Base-by-base conservation (phyloP, 2,888 invertebrate species). In the Drosophila bunnanda region DNA sequence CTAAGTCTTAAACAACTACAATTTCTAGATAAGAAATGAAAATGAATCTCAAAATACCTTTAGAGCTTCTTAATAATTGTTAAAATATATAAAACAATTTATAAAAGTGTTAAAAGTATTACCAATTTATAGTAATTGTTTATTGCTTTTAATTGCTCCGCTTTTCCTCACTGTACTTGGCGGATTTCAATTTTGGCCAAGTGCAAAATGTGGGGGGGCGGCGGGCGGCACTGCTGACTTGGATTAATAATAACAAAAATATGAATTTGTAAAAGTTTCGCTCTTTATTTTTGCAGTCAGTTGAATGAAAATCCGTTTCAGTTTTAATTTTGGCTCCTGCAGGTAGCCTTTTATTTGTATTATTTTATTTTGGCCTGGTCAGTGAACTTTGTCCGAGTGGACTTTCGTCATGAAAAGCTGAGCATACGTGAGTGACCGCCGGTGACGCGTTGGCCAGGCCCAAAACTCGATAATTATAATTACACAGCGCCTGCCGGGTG, bases 371-470 rank as follows among this genome's bases (percentile, higher is more conserved):
- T 48, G 75, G 69, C 44, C 41, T 62, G 83, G 83, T 89, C 88
- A 74, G 52, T 88, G 85, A 86, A 87, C 85, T 89, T 89, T 87
- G 82, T 84, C 88, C 89, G 88, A 89, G 66, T 84, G 89, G 89
- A 87, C 89, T 87, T 88, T 84, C 85, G 85, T 89, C 85, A 89
- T 55, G 76, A 82, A 89, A 78, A 82, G 76, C 80, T 82, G 76
- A 75, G 80, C 85, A 87, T 87, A 84, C 80, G 82, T 62, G 72
- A 59, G 52, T 30, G 55, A 50, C 64, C 41, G 65, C 39, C 44
- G 22, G 61, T 76, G 74, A 72, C 72, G 75, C 53, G 41, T 15
- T 54, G 48, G 73, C 62, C 67, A 30, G 41, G 54, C 41, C 72
- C 71, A 44, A 68, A 53, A 48, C 28, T 17, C 52, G 36, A 30